Percentiles rank a stretch among this genome's conserved stretches.
phyloP scores from a whole-genome alignment of 2,888 invertebrate genomes.

The Drosophila anomelani region DNA sequence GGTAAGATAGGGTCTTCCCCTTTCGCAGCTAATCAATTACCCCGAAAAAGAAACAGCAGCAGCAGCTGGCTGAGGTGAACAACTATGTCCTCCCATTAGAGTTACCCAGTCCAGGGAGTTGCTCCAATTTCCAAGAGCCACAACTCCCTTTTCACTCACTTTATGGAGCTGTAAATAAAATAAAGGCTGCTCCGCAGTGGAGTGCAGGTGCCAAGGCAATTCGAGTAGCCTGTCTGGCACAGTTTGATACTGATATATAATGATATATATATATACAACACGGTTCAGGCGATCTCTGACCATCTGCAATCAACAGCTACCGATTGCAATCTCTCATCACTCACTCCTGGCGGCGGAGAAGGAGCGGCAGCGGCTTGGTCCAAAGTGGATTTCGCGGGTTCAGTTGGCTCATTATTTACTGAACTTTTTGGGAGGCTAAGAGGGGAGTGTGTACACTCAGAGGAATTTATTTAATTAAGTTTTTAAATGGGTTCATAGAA shows the following conservation, averaged over 20 bases:
- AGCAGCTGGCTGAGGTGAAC: slow-evolving; percentile 14
- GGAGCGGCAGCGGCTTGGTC: slow-evolving; percentile 20
- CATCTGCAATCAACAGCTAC: slow-evolving; percentile 69
- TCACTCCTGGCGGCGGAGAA: slow-evolving; percentile 23
- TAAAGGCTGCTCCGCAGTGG: slow-evolving; percentile 35
- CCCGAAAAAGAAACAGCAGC: not conserved
- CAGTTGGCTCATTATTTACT: slow-evolving; percentile 39
- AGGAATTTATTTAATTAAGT: not conserved
- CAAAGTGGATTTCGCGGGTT: slow-evolving; percentile 41
- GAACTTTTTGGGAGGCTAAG: slow-evolving; percentile 11
- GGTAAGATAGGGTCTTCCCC: slow-evolving; percentile 2
- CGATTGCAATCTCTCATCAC: slow-evolving; percentile 63
- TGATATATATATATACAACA: slow-evolving; percentile 28
- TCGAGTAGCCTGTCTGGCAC: slow-evolving; percentile 61
- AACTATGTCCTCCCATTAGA: slow-evolving; percentile 24
- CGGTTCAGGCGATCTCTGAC: slow-evolving; percentile 11
- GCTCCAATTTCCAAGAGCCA: slow-evolving; percentile 35
- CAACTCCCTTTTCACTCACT: slow-evolving; percentile 23
- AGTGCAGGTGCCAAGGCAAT: slow-evolving; percentile 56
- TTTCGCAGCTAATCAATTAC: slow-evolving; percentile 32
- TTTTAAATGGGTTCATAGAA: not conserved
- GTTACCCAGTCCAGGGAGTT: slow-evolving; percentile 15
- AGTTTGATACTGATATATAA: slow-evolving; percentile 66
- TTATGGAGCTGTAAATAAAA: slow-evolving; percentile 58
- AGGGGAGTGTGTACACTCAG: slow-evolving; percentile 10